These are phyloP conservation scores for Epizoanthus scotinus DNA, from an alignment of 92 coral and sea anemone species.

Conservation along the genomic window DNA sequence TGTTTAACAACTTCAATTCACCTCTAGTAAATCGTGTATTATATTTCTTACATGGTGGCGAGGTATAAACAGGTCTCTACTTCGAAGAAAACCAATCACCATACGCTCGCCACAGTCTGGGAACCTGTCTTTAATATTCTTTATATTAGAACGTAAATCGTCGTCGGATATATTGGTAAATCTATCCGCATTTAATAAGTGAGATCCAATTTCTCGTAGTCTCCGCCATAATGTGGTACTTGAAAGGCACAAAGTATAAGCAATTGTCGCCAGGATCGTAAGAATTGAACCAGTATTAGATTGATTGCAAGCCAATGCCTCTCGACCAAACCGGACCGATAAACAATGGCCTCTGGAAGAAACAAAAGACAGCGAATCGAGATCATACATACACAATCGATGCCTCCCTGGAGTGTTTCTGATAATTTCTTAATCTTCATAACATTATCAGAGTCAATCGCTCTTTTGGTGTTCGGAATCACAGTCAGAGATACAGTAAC, in stretches of 20 bases:
- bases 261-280: conserved; percentile 44
- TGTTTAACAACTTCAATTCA: no score
- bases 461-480: no score
- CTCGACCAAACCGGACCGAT: conserved; percentile 34
- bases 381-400: no score
- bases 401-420: no score
- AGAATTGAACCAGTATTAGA: conserved; percentile 38
- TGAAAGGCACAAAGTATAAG: conserved; percentile 36
- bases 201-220: conserved; percentile 25
- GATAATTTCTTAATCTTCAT: no score
- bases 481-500: no score
- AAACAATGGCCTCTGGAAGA: conserved; percentile 29
- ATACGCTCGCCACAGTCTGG: conserved; percentile 62
- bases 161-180: conserved; percentile 45
- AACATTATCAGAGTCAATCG: no score
- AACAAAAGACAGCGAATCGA: no score
- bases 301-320: conserved; percentile 39
- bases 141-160: not conserved
- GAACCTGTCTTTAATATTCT: no score
- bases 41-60: conserved; percentile 48
- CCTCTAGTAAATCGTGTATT: no score
- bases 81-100: conserved; percentile 48
- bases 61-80: no score
- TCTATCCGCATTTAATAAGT: conserved; percentile 6
- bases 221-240: conserved; percentile 56